phyloP scores from a whole-genome alignment of 2,888 invertebrate species.

The Morpho helenor region DNA sequence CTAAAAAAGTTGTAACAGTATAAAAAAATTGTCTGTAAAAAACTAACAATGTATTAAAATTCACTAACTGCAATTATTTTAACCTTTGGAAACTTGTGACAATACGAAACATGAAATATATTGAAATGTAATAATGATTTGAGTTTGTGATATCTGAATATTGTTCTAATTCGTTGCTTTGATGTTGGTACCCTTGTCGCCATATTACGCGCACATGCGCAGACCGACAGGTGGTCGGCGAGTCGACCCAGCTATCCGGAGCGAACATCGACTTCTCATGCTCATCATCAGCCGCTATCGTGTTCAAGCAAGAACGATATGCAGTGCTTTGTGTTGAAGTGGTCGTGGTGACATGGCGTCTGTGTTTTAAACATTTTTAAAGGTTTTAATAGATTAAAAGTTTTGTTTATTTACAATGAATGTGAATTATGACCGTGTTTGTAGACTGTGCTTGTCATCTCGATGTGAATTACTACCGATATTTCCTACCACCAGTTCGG shows the following conservation, averaged over 20 bases:
- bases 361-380: slow-evolving; percentile 59
- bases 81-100: no score
- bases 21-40: no score
- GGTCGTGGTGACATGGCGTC: slow-evolving; percentile 78
- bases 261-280: slow-evolving; percentile 78
- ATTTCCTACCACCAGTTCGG: slow-evolving; percentile 78
- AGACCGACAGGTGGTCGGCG: slow-evolving; percentile 80
- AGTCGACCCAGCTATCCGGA: slow-evolving; percentile 73
- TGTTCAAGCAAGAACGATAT: slow-evolving; percentile 75
- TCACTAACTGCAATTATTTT: no score
- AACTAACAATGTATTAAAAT: no score
- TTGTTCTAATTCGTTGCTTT: slow-evolving; percentile 40
- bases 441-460: slow-evolving; percentile 82
- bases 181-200: slow-evolving; percentile 61
- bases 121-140: not conserved
- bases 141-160: slow-evolving; percentile 47
- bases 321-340: slow-evolving; percentile 78
- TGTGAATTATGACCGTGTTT: slow-evolving; percentile 78
- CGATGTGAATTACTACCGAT: slow-evolving; percentile 81
- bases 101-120: no score
- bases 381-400: slow-evolving; percentile 52
- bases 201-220: slow-evolving; percentile 78
- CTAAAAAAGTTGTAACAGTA: no score
- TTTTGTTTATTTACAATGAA: slow-evolving; percentile 75
- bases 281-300: slow-evolving; percentile 80